A percentile compares a stretch with the other conserved stretches of the same genome.
These are phyloP conservation scores for Conus betulinus DNA, from an alignment of 1,140 invertebrate species.

Conservation along the genomic window DNA sequence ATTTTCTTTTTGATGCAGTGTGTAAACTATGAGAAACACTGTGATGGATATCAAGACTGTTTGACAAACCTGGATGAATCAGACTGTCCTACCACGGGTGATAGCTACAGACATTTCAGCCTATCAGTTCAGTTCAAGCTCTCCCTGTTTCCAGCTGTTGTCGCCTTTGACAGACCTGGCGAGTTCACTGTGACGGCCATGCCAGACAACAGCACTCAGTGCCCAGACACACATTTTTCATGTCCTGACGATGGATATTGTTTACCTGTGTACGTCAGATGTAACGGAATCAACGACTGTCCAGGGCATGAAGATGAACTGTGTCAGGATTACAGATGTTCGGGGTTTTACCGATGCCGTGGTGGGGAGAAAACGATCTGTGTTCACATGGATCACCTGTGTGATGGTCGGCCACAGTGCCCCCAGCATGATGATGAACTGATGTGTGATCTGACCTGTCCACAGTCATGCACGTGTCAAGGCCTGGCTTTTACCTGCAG, in stretches of 20 bases:
- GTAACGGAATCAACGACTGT: constrained; percentile 33
- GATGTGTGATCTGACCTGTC: constrained; percentile 33
- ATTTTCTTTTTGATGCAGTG: no score
- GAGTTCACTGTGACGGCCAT: no score
- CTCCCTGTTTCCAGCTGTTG: no score
- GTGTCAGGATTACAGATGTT: constrained; percentile 27
- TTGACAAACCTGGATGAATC: no score
- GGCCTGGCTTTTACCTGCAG: constrained; percentile 36
- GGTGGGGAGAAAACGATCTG: neutral
- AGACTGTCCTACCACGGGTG: no score
- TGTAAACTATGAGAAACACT: no score
- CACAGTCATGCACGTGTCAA: constrained; percentile 27
- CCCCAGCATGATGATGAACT: constrained; percentile 40
- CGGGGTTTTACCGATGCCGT: constrained; percentile 36
- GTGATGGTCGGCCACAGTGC: constrained; percentile 39
- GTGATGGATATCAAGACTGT: no score
- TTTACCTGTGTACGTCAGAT: constrained; percentile 11
- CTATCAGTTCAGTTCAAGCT: no score
- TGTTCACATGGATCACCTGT: constrained; percentile 22
- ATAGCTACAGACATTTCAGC: no score
- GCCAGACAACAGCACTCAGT: no score
- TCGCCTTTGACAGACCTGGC: no score
- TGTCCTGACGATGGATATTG: constrained; percentile 1
- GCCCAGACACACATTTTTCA: neutral
- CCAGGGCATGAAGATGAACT: constrained; percentile 17